Conservation (phyloP, 1,140 invertebrate species). For the Drosophila rhopaloa region DNA sequence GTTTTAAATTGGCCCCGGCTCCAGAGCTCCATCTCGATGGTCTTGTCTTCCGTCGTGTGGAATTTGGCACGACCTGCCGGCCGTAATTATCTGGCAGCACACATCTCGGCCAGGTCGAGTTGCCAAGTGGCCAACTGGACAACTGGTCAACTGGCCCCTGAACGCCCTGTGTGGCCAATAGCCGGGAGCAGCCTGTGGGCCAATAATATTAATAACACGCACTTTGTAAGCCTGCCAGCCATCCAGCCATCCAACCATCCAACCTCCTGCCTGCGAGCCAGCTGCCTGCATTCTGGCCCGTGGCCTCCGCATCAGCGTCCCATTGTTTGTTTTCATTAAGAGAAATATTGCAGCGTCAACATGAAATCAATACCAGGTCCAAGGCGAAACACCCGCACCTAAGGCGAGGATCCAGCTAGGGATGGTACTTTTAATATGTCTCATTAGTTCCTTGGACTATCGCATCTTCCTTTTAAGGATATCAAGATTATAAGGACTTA, state of each 20-base stretch:
- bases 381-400: conserved; percentile 74
- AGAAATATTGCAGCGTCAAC: conserved; percentile 82
- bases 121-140: conserved; percentile 17
- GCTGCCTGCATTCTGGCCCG: conserved; percentile 45
- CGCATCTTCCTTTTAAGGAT: neutral
- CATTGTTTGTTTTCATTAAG: conserved; percentile 83
- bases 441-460: neutral
- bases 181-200: conserved; percentile 68
- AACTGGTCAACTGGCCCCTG: conserved; percentile 44
- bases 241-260: conserved; percentile 16
- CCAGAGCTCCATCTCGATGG: conserved; percentile 23
- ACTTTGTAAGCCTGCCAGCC: conserved; percentile 62
- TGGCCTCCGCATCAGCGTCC: conserved; percentile 39
- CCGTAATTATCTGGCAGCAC: conserved; percentile 73
- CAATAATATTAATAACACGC: conserved; percentile 83
- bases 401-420: conserved; percentile 18
- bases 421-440: conserved; percentile 6
- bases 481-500: too few species aligned
- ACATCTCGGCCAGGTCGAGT: conserved; percentile 56
- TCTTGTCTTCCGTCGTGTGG: conserved; percentile 48
- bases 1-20: conserved; percentile 77
- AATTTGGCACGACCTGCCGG: conserved; percentile 80
- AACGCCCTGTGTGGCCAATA: conserved; percentile 56
- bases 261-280: conserved; percentile 52
- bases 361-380: conserved; percentile 81